Evolutionary conservation across 2,113 vertebrate species (phyloP), one percentile per base, ranked within the genome.

Genomic region (Verasper variegatus): DNA sequence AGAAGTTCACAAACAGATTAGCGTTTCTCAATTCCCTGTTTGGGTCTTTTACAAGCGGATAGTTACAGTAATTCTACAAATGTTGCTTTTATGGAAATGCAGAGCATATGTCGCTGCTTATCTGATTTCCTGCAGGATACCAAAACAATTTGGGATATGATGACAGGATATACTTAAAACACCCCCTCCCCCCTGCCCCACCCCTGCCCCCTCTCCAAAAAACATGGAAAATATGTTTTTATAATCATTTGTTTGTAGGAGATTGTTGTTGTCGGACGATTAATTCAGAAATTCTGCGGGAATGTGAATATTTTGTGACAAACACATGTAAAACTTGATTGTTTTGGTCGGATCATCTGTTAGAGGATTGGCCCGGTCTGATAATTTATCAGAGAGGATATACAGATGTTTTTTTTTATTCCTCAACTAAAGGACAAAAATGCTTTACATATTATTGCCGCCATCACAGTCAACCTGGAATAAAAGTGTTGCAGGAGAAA

Each of bases 91-190:
- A 92, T 88, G 87, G 80, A 86, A 90, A 92, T 90, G 81, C 88
- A 61, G 74, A 91, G 86, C 92, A 92, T 92, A 92, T 92, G 90
- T 90, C 52, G 64, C 85, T 76, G 86, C 88, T 92, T 87, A 92
- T 87, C 87, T 76, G 87, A 88, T 90, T 89, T 90, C 76, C 87
- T 85, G 87, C 84, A 86, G 73, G 76, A 89, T 90, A 87, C 80
- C 81, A 92, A 93, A 93, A 92, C 86, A 92, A 88, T 93, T 91
- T 89, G 71, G 86, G 67, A 91, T 85, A 78, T 88, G 82, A 77
- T 80, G 76, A 71, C 68, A 66, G 80, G 85, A 89, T 86, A 74
- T 80, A 82, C 83, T 76, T 77, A 86, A 67, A 73, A 12, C 26
- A 37, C 35, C 56, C 54, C 5, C 35, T 18, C 27, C 7, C 3